A percentile compares a stretch with the other conserved stretches of the same genome.
These are phyloP conservation scores for Aramus guarauna DNA, from an alignment of 2,113 vertebrate genomes.

Conservation along the genomic window DNA sequence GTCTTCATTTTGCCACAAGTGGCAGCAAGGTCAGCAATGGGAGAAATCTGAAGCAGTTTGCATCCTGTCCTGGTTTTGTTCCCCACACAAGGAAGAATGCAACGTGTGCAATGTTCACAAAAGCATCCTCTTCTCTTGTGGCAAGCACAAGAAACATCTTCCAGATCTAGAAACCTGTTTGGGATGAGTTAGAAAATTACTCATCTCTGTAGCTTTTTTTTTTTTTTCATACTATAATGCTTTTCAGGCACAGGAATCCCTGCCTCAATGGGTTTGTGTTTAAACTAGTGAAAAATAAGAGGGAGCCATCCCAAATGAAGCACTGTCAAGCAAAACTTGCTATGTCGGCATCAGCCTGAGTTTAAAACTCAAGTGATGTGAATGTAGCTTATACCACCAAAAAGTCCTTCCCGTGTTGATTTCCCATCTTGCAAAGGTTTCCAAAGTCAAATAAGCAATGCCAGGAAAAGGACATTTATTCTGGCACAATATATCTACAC, in stretches of 20 bases:
- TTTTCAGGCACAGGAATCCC: not conserved
- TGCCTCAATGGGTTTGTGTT: not conserved
- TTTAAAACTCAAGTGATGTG: not conserved
- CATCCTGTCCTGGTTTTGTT: constrained; percentile 32
- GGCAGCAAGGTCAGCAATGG: constrained; percentile 31
- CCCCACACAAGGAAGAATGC: not conserved
- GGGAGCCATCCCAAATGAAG: not conserved
- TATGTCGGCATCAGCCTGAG: not conserved
- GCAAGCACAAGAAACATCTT: not conserved
- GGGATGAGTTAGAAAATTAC: not conserved
- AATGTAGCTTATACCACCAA: not conserved
- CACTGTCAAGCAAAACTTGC: not conserved
- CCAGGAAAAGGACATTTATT: not conserved
- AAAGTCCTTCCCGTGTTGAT: not conserved
- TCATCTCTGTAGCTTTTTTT: not conserved
- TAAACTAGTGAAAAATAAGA: not conserved
- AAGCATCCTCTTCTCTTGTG: not conserved
- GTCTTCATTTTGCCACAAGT: constrained; percentile 47
- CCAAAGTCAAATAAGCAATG: not conserved
- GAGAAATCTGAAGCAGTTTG: constrained; percentile 43
- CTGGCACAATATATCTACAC: accelerated
- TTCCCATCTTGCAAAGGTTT: not conserved
- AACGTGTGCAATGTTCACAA: not conserved
- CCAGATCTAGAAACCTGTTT: not conserved
- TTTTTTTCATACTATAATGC: not conserved